phyloP scores from a whole-genome alignment of 2,797 vertebrate species.

The Aeoliscus strigatus region DNA sequence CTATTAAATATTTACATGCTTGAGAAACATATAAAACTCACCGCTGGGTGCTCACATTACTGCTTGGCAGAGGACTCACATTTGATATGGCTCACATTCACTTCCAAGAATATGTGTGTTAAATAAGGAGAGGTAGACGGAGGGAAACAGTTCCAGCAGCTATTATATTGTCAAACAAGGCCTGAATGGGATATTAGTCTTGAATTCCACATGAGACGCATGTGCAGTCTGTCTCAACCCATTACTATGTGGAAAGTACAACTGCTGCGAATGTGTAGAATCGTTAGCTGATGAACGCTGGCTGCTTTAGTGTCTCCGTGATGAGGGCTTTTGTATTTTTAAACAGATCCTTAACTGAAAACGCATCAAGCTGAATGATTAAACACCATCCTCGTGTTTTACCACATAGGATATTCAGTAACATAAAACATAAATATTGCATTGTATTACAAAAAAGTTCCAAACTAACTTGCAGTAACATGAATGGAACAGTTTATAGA shows the following conservation, averaged over 20 bases:
- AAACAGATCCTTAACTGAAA: conserved; percentile 20
- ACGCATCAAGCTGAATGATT: conserved; percentile 10
- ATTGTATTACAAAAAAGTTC: too few relatives aligned
- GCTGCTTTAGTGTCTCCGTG: background rate
- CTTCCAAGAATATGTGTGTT: conserved; percentile 68
- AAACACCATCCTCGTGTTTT: conserved; percentile 8
- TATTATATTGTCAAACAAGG: conserved; percentile 8
- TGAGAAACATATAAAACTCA: conserved; percentile 74
- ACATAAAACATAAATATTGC: too few relatives aligned
- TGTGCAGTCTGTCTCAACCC: conserved; percentile 7
- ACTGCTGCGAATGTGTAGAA: conserved; percentile 7
- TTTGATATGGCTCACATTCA: conserved; percentile 70
- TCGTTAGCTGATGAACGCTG: conserved; percentile 9
- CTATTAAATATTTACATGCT: conserved; percentile 78
- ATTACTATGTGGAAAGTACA: too few relatives aligned
- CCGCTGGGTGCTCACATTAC: conserved; percentile 59
- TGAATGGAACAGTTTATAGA: too few relatives aligned
- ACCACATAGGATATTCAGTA: too few relatives aligned
- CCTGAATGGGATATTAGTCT: conserved; percentile 1
- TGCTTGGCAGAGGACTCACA: conserved; percentile 61
- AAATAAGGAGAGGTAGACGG: conserved; percentile 45
- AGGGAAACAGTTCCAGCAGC: conserved; percentile 16
- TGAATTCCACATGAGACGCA: conserved; percentile 22
- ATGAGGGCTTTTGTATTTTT: conserved; percentile 18
- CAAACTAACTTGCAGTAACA: too few relatives aligned